A percentile compares a stretch with the other conserved stretches of the same genome.
phyloP scores from a whole-genome alignment of 2,113 vertebrate genomes.

The Cyanoramphus novaezelandiae region DNA sequence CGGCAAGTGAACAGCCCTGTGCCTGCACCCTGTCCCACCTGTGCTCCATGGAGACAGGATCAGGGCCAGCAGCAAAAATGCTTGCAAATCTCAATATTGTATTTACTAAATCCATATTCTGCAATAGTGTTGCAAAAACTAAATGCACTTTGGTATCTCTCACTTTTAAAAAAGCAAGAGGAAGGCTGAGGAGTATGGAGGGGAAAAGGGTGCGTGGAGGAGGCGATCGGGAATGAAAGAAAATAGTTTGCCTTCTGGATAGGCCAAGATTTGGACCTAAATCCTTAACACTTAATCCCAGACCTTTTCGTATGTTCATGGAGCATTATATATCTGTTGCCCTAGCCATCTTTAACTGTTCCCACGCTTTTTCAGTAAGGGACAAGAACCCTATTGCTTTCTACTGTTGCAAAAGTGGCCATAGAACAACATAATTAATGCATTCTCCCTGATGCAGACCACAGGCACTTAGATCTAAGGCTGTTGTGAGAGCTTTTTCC shows the following conservation, averaged over 20 bases:
- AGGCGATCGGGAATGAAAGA: background rate
- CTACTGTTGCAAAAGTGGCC: background rate
- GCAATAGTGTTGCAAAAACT: background rate
- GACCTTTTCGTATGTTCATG: background rate
- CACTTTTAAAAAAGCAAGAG: background rate
- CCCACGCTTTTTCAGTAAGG: background rate
- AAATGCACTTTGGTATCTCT: background rate
- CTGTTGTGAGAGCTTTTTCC: background rate
- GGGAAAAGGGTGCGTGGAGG: background rate
- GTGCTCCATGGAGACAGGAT: fast-evolving
- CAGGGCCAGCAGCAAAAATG: background rate
- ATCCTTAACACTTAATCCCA: background rate
- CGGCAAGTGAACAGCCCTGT: no score
- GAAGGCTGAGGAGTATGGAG: background rate
- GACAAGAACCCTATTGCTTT: background rate
- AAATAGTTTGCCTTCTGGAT: background rate
- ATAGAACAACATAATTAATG: background rate
- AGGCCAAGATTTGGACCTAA: background rate
- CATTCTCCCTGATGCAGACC: fast-evolving
- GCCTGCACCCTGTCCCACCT: no score
- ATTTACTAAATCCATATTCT: background rate
- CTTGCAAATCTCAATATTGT: background rate
- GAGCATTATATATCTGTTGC: fast-evolving
- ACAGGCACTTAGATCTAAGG: fast-evolving
- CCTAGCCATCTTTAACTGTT: background rate